Base-by-base conservation (phyloP, 2,113 vertebrate genomes). In the Marmota monax region DNA sequence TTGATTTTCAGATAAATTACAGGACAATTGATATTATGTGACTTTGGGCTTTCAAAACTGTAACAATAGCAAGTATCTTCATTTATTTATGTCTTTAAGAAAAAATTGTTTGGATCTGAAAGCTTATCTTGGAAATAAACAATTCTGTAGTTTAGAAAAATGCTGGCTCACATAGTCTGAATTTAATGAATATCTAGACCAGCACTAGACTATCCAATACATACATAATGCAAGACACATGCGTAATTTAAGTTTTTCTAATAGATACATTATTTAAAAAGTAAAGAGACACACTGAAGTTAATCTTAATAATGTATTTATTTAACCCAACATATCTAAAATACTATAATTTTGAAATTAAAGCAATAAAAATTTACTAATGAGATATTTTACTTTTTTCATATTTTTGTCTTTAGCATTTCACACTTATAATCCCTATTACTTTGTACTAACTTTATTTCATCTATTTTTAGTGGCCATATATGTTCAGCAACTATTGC, bases 331-430 rank as follows among this genome's bases (percentile, higher is more conserved):
- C 23, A 42, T 58, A 87, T 17, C 7, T 27, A 85, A 70, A 53
- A 80, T 93, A 67, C 76, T 53, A 73, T 65, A 7, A 63, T 86
- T 96, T 87, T 87, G n/a, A 84, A 37, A 76, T 87, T 69, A 74
- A 90, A 92, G 14, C 13, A 80, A 77, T 51, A 67, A 70, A 86
- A 76, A 88, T 23, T 27, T 92, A 34, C 25, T 84, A 29, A 63
- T 45, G 4, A 93, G n/a, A 34, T 86, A 32, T 77, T 92, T 93
- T 78, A 32, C 0, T 32, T 27, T 82, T 23, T 94, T 72, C 17
- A 45, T 10, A 53, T 2, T 63, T 45, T 88, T 53, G 0, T 61
- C 32, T 77, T 93, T 9, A 88, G 34, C 20, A 4, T 79, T 91
- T 91, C 56, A 39, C 2, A 72, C 34, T n/a, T 69, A 65, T 51